Evolutionary conservation across 2,888 invertebrate species (phyloP), one percentile per base, ranked within the genome.

Genomic region (Lithophane semibrunnea): DNA sequence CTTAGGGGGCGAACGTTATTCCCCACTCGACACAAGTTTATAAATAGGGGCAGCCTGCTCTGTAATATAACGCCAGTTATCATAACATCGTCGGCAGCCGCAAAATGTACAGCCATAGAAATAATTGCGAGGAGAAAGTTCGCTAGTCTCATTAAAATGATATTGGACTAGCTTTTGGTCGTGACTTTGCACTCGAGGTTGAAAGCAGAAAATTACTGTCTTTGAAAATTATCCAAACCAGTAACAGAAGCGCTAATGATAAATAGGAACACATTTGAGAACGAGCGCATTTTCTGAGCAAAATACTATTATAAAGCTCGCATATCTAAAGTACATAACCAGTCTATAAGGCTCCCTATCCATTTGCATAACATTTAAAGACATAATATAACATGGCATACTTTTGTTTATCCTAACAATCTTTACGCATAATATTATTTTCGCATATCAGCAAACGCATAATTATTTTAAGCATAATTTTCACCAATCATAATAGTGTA

Each of bases 61-160:
- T 24, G 74, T 76, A 72, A 79, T 70, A 74, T 71, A 65, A 79
- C 61, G 54, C 82, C 16, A 58, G 78, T 70, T 82, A 82, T 82
- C 65, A 72, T 77, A 70, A 58, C 60, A 60, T 16, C 24, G n/a
- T 73, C 13, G 24, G 61, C 69, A 83, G 72, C 52, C 69, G 47
- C 63, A 12, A 65, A 77, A 74, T 69, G 21, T 72, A 49, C 54
- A 67, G 49, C 63, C 63, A 75, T 75, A 73, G 69, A 79, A 76
- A 77, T 86, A 83, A 86, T 76, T 83, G 74, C 70, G 10, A 52
- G 5, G 66, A 60, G 71, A 82, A 82, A 80, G 73, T 86, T 78
- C 37, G 49, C 42, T 65, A 37, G 68, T 64, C 65, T 83, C 80
- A 77, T 86, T 80, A 85, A 76, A 75, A 76, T 73, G 7, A 54